Evolutionary conservation across 2,113 vertebrate genomes (phyloP), one percentile per base, ranked within the genome.

Genomic region (Heterotis niloticus): DNA sequence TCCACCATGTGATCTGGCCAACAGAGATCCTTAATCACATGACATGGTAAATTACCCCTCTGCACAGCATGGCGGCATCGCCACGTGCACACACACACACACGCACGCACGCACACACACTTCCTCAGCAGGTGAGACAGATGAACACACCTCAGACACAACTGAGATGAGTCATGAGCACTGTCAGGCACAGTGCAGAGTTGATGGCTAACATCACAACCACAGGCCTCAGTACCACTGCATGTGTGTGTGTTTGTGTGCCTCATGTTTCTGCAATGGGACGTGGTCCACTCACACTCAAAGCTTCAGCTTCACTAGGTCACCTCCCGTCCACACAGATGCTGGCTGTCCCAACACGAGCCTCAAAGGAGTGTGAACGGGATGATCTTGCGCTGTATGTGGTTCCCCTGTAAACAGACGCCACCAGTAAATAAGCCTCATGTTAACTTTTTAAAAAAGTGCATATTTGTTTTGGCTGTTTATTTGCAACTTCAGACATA

Each of bases 181-280:
- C 12, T 52, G 9, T 28, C 23, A 74, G 54, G 66, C 24, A 26
- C 5, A 0, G 54, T 26, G 54, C 10, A 9, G 14, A 26, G 23
- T 3, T 4, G 34, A 16, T n/a, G n/a, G 5, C 13, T 23, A 11
- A 13, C 26, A 57, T n/a, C 52, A 74, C 1, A 59, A 24, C 57
- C 51, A 74, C 14, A 12, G 3, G 10, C 66, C 0, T 13, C 9
- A 59, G 20, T 67, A 24, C 34, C 17, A 10, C 57, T 77, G 52
- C 76, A 18, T 70, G 44, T 66, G 34, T 77, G 67, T 64, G 57
- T 64, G 52, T 64, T 29, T 79, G 56, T 16, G 70, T 88, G 83
- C n/a, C n/a, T n/a, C n/a, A n/a, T 86, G 85, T 84, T 82, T 79
- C 81, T 81, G 81, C 74, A 75, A 68, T 26, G 57, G 79, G 80